phyloP scores from a whole-genome alignment of 2,113 vertebrate genomes.

The Prionailurus bengalensis region DNA sequence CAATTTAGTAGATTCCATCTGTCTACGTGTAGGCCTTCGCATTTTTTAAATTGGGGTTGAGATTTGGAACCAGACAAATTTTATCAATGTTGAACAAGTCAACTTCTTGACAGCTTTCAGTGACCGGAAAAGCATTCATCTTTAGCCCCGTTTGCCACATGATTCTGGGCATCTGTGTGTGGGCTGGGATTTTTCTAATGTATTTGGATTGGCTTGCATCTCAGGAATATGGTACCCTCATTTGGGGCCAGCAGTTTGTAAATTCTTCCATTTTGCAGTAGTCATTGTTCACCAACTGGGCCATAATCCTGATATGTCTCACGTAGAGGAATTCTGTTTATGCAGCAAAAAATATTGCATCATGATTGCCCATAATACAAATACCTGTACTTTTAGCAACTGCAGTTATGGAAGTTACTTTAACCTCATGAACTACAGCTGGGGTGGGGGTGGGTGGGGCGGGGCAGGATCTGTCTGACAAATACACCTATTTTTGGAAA shows the following conservation, averaged over 20 bases:
- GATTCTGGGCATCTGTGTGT: conserved; percentile 33
- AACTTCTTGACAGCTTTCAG: background rate
- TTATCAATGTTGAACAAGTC: background rate
- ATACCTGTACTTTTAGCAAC: conserved; percentile 63
- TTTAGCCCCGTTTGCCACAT: background rate
- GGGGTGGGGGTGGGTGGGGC: too few species aligned
- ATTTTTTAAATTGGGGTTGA: conserved; percentile 76
- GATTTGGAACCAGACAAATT: conserved; percentile 79
- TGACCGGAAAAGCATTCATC: background rate
- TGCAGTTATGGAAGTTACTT: conserved; percentile 82
- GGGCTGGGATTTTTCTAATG: background rate
- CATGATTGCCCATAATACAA: background rate
- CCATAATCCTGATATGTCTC: conserved; percentile 76
- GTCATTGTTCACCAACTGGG: conserved; percentile 78
- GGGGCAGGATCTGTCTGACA: conserved; percentile 43
- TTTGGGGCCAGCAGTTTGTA: background rate
- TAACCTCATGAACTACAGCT: background rate
- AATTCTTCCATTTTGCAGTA: conserved; percentile 7
- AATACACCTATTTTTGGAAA: background rate
- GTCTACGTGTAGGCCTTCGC: conserved; percentile 45
- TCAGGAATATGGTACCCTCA: background rate
- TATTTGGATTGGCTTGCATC: conserved; percentile 4
- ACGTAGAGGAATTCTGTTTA: background rate
- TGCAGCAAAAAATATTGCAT: conserved; percentile 69
- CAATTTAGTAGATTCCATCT: conserved; percentile 72